Evolutionary conservation across 2,888 invertebrate genomes (phyloP).

Genomic region (Bombylius major): DNA sequence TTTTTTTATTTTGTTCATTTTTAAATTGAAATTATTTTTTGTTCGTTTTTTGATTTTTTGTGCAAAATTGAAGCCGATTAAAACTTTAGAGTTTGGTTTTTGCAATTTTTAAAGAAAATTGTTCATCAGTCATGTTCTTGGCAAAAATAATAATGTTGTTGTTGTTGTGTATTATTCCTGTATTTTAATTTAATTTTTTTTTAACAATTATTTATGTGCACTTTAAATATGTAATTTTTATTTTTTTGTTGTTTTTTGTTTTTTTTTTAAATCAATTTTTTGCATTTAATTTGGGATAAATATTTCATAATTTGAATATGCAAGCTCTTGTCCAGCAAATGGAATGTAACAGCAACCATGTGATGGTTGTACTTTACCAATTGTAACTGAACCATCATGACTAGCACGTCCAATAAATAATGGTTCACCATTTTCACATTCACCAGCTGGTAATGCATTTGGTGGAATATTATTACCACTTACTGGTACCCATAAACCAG

Average conservation of each 20-base stretch:
- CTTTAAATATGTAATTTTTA: too few species aligned
- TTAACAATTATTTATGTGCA: too few species aligned
- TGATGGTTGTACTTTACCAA: slow-evolving; percentile 74
- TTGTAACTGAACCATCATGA: slow-evolving; percentile 63
- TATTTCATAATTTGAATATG: slow-evolving; percentile 70
- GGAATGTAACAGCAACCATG: slow-evolving; percentile 75
- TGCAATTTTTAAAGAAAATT: too few species aligned
- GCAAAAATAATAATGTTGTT: neutral
- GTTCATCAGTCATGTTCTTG: neutral
- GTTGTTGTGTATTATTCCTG: neutral
- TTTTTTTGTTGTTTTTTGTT: too few species aligned
- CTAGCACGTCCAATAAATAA: slow-evolving; percentile 63
- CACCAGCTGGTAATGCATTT: slow-evolving; percentile 58
- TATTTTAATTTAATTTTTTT: too few species aligned
- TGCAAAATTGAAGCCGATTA: slow-evolving; percentile 2
- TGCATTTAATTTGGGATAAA: slow-evolving; percentile 35
- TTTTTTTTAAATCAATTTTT: too few species aligned
- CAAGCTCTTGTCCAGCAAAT: slow-evolving; percentile 65
- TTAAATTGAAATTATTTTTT: too few species aligned
- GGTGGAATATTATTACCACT: slow-evolving; percentile 57
- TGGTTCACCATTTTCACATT: slow-evolving; percentile 65
- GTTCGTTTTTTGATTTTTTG: neutral
- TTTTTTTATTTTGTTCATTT: too few species aligned
- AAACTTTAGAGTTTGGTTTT: neutral
- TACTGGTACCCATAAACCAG: slow-evolving; percentile 54